Percentiles rank a stretch among this genome's conserved stretches.
Conservation (phyloP, 2,113 vertebrate species). For the Nothoprocta pentlandii region DNA sequence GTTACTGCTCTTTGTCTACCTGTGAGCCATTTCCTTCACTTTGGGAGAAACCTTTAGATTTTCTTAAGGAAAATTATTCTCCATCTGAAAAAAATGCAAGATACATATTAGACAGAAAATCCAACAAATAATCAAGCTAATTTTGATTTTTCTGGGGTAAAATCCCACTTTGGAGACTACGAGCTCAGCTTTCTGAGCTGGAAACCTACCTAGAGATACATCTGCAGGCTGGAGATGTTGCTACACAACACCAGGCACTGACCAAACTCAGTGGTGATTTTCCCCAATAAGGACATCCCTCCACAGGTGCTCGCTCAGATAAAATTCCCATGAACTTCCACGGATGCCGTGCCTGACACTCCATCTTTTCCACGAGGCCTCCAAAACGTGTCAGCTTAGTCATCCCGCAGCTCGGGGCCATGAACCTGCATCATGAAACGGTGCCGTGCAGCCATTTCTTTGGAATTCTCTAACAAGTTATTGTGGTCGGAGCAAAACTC, state of each 20-base stretch:
- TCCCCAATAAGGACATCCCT: not conserved
- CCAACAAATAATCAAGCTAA: rapidly evolving
- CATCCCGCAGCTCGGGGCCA: not conserved
- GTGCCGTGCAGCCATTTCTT: not conserved
- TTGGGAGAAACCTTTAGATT: slow-evolving; percentile 2
- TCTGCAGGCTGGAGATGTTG: rapidly evolving
- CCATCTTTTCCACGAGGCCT: rapidly evolving
- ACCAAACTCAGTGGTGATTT: not conserved
- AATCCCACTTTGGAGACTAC: not conserved
- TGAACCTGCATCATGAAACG: not conserved
- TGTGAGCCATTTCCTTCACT: not conserved
- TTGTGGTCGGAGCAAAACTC: not conserved
- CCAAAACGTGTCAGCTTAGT: not conserved
- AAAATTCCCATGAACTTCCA: not conserved
- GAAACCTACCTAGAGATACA: not conserved
- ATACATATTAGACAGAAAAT: rapidly evolving
- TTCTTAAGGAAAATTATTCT: slow-evolving; percentile 7
- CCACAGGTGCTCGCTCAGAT: not conserved
- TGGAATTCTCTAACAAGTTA: not conserved
- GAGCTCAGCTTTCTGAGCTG: not conserved
- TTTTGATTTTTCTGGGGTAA: not conserved
- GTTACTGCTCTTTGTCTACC: not conserved
- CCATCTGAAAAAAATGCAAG: not conserved
- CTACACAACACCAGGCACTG: not conserved
- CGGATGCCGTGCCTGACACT: not conserved